phyloP scores from a whole-genome alignment of 2,888 invertebrate genomes.

The Augochlorella aurata region DNA sequence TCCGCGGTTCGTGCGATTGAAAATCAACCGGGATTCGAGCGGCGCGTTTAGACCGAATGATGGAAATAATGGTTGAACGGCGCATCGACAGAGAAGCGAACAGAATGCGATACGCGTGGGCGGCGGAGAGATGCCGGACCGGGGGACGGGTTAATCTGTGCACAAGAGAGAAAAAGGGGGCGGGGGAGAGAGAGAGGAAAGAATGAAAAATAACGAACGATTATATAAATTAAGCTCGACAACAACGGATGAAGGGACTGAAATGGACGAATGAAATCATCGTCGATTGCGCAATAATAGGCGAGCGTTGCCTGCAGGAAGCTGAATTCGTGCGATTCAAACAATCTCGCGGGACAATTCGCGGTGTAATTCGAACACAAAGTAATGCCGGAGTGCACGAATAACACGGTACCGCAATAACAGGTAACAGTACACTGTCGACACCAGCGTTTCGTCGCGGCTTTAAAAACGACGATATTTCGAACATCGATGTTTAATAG shows the following conservation, averaged over 20 bases:
- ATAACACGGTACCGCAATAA: slow-evolving; percentile 11
- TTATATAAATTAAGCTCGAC: slow-evolving; percentile 66
- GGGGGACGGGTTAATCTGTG: slow-evolving; percentile 11
- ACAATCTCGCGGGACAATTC: slow-evolving; percentile 46
- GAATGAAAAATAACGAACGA: slow-evolving; percentile 63
- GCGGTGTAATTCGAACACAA: slow-evolving; percentile 45
- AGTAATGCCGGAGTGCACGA: slow-evolving; percentile 29
- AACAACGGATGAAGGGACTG: slow-evolving; percentile 34
- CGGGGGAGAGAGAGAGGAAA: slow-evolving; percentile 14
- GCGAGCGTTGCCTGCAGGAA: slow-evolving; percentile 48
- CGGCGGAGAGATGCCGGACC: slow-evolving; percentile 20
- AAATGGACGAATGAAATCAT: slow-evolving; percentile 57
- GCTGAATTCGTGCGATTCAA: slow-evolving; percentile 51
- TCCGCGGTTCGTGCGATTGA: slow-evolving; percentile 9
- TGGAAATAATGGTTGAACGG: slow-evolving; percentile 39
- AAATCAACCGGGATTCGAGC: slow-evolving; percentile 19
- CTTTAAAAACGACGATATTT: background rate
- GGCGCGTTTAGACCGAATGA: slow-evolving; percentile 46
- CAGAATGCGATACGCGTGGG: slow-evolving; percentile 40
- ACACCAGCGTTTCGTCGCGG: slow-evolving; percentile 20
- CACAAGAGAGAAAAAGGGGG: background rate
- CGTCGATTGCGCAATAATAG: slow-evolving; percentile 54
- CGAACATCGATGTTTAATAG: too few relatives aligned
- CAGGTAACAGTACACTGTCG: slow-evolving; percentile 16
- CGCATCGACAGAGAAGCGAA: slow-evolving; percentile 38